Conservation (phyloP, 2,113 vertebrate genomes). For the Delphinapterus leucas region DNA sequence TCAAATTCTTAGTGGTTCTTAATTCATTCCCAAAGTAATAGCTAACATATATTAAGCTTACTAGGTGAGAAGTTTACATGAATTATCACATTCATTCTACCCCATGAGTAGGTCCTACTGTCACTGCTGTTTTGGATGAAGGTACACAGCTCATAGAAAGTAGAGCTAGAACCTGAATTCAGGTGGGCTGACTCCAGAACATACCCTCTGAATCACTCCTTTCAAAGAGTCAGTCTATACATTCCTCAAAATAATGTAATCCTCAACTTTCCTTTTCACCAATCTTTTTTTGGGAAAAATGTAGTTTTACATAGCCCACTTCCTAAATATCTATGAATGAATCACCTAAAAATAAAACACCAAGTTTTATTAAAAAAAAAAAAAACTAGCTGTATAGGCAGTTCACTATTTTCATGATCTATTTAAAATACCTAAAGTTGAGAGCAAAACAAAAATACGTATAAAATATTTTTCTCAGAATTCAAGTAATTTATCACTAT, state of each 20-base stretch:
- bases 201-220: background rate
- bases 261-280: background rate
- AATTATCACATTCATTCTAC: background rate
- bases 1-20: background rate
- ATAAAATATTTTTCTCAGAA: background rate
- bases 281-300: background rate
- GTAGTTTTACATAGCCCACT: background rate
- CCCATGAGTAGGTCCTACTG: too few relatives aligned
- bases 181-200: background rate
- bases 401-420: background rate
- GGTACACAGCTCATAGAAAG: background rate
- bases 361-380: background rate
- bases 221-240: background rate
- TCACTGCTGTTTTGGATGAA: background rate
- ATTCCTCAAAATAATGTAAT: background rate
- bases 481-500: background rate
- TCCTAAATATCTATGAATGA: background rate
- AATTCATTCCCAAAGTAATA: background rate
- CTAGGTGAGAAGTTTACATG: background rate
- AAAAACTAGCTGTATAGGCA: background rate
- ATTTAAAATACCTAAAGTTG: background rate
- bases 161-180: background rate
- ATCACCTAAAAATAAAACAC: background rate
- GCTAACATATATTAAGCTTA: background rate
- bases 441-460: background rate